Base-by-base conservation (phyloP, 2,797 vertebrate species). In the Eleutherodactylus coqui region DNA sequence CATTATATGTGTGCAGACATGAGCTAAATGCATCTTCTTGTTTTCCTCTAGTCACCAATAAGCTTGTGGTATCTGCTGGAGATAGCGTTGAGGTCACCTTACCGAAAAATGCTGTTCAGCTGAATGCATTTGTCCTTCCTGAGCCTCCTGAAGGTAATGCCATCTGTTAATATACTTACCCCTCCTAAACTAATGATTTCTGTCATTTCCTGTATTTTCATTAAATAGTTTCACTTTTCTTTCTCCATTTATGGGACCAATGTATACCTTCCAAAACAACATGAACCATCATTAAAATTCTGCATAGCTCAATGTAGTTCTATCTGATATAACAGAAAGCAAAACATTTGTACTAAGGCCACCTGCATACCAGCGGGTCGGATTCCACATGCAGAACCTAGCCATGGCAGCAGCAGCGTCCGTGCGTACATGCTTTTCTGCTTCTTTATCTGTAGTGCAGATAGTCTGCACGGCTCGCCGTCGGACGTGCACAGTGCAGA, bases 41-140 rank as follows among this genome's bases (percentile, higher is more conserved):
- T 88, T 70, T 43, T 64, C 24, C 83, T 90, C 38, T 86, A 90
- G 90, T 90, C 92, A 91, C 95, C 90, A 96, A 94, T 92, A 95
- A 98, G 89, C 93, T 99, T 92, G 95, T 98, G 55, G 98, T 99
- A 89, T 99, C 98, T 0, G 98, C 98, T 86, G 98, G 98, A 75
- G 91, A 96, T 86, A 98, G 94, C 0, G 97, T 98, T 0, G 94
- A 98, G 91, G 95, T 99, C 79, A 99, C 97, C 5, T 92, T 99
- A 89, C 98, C 98, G 14, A 92, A 92, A 87, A 97, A 93, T 73
- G 95, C 95, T 89, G 97, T 99, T 43, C 95, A 96, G 49, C 95
- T 99, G 90, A 97, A 98, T n/a, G 97, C 97, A 0, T 99, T 93
- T 70, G 97, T 97, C 86, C 93, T 99, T 49, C 96, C 95, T 24